Base-by-base conservation (phyloP, 1,140 invertebrate genomes). In the Paramacrobiotus metropolitanus region DNA sequence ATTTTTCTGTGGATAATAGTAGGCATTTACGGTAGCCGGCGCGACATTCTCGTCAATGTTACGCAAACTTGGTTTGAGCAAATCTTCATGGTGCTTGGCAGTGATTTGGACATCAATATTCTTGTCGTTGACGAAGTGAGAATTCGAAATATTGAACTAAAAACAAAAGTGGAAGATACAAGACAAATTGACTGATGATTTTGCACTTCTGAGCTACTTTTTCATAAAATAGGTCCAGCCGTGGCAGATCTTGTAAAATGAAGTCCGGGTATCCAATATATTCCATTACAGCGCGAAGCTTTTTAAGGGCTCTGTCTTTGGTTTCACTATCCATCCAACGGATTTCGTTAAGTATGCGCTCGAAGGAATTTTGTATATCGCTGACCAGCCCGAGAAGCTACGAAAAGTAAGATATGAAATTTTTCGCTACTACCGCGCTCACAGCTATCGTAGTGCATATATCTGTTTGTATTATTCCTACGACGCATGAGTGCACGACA, bases 241-340 rank as follows among this genome's bases (percentile, higher is more conserved):
- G 48, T 55, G 48, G 24, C 4, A 55, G 4, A 55, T 55, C 48
- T 18, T 15, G 15, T 28, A 55, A 55, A 4, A 55, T 15, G 48
- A 55, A 55, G 48, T 55, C 48, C 48, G 48, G 48, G 48, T 55
- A 55, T 18, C 9, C 48, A 24, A 55, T 55, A 55, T 55, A 55
- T 24, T 55, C 48, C 9, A 18, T 4, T 24, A 55, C 24, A 24
- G 48, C 15, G 15, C 4, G 4, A 4, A 55, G 48, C 24, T 55
- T 55, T 55, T 55, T 55, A 9, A 55, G 24, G 15, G 48, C 48
- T 4, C 48, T 9, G 4, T 18, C 24, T 4, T 24, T 15, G 24
- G 48, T 55, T 4, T 15, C 48, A 18, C 24, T 24, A 24, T 55
- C 48, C 48, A 55, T 55, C 48, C 48, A 55, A 4, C 4, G 9